Percentiles rank a stretch among this genome's conserved stretches.
Conservation (phyloP, 2,797 vertebrate genomes). For the Alectoris magna region DNA sequence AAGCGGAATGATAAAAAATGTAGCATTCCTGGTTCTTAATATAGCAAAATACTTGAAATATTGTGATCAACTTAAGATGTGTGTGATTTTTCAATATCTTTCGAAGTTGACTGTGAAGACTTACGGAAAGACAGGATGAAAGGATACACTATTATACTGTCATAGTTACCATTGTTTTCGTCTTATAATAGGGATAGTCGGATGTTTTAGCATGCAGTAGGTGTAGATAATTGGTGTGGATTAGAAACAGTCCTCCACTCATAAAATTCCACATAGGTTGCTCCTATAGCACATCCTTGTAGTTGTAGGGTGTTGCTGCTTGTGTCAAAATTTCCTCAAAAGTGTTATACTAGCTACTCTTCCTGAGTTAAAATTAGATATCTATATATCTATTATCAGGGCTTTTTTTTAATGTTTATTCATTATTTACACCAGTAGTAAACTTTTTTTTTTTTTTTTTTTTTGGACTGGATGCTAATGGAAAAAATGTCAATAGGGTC, state of each 20-base stretch:
- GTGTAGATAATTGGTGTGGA: background rate
- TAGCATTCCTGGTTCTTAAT: background rate
- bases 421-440: background rate
- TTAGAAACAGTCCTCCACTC: background rate
- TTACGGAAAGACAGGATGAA: background rate
- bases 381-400: background rate
- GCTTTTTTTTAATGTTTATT: background rate
- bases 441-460: background rate
- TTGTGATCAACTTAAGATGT: background rate
- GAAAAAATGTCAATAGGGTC: background rate
- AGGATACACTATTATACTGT: background rate
- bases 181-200: background rate
- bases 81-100: background rate
- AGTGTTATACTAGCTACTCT: fast-evolving
- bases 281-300: background rate
- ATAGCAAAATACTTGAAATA: background rate
- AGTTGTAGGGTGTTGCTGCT: background rate
- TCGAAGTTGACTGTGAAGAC: background rate
- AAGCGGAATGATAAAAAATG: background rate
- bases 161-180: background rate
- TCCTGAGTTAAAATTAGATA: background rate
- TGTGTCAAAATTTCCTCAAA: background rate
- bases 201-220: background rate
- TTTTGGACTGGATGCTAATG: background rate
- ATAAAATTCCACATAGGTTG: background rate